Percentiles rank a stretch among this genome's conserved stretches.
These are phyloP conservation scores for Drusus annulatus DNA, from an alignment of 1,140 invertebrate species.

Conservation along the genomic window DNA sequence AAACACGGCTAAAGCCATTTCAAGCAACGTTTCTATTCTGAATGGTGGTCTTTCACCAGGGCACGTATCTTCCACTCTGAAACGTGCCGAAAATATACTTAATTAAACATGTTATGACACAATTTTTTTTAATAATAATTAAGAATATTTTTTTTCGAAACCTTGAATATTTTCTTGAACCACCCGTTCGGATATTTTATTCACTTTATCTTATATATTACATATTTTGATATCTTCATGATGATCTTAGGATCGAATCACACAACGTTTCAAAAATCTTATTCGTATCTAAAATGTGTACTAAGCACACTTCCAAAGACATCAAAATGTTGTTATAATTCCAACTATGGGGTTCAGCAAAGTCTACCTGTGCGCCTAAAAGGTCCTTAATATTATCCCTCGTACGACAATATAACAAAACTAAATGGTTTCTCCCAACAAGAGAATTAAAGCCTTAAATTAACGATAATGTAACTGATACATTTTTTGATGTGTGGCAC, in stretches of 20 bases:
- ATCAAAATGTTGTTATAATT: neutral
- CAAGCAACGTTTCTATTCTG: too few species aligned
- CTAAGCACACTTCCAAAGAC: neutral
- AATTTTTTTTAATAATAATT: too few species aligned
- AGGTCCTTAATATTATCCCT: neutral
- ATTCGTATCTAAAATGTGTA: neutral
- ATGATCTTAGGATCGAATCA: neutral
- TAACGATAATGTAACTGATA: slow-evolving; percentile 55
- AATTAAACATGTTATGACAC: too few species aligned
- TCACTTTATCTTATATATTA: neutral
- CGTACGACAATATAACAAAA: neutral
- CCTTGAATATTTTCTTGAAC: neutral
- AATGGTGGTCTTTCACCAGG: too few species aligned
- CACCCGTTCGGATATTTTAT: neutral
- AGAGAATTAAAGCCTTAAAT: slow-evolving; percentile 37
- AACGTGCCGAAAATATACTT: too few species aligned
- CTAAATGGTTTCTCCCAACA: neutral
- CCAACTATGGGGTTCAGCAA: neutral
- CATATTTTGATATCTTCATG: slow-evolving; percentile 2
- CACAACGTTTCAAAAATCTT: neutral
- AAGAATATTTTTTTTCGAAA: too few species aligned
- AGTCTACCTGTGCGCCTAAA: neutral
- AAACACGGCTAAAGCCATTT: too few species aligned
- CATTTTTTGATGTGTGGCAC: slow-evolving; percentile 50
- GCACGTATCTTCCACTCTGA: too few species aligned